phyloP scores from a whole-genome alignment of 2,888 invertebrate species.

The Choreutis nemorana region DNA sequence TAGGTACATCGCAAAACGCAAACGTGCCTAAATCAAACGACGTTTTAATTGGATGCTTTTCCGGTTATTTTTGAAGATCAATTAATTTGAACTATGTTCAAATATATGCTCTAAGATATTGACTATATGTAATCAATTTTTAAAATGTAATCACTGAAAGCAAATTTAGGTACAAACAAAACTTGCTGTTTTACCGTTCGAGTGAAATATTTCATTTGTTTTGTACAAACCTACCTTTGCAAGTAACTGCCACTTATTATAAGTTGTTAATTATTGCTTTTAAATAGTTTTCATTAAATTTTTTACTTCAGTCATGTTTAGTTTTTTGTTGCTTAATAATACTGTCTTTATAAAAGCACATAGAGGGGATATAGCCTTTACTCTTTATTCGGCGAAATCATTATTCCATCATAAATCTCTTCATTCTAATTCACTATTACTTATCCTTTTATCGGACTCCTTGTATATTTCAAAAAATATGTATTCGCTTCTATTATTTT shows the following conservation, averaged over 20 bases:
- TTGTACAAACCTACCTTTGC: no score
- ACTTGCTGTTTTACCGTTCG: no score
- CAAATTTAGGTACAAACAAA: no score
- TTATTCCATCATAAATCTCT: slow-evolving; percentile 35
- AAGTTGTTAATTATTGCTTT: no score
- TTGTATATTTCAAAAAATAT: background rate
- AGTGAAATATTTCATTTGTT: no score
- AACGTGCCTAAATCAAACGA: slow-evolving; percentile 52
- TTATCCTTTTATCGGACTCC: background rate
- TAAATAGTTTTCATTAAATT: background rate
- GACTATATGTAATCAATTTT: no score
- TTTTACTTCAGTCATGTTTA: background rate
- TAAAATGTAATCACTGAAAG: no score
- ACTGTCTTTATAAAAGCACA: no score
- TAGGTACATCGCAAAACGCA: slow-evolving; percentile 56
- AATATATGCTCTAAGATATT: slow-evolving; percentile 10
- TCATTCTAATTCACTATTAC: slow-evolving; percentile 12
- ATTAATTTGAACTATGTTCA: slow-evolving; percentile 47
- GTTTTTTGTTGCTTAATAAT: no score
- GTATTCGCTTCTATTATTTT: background rate
- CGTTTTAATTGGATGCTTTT: slow-evolving; percentile 54
- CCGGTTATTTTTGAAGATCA: slow-evolving; percentile 44
- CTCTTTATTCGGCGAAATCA: no score
- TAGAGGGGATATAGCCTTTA: no score
- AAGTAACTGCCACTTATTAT: no score